These are phyloP conservation scores for Cercopithecus mona DNA, from an alignment of 2,113 vertebrate species.

Conservation along the genomic window DNA sequence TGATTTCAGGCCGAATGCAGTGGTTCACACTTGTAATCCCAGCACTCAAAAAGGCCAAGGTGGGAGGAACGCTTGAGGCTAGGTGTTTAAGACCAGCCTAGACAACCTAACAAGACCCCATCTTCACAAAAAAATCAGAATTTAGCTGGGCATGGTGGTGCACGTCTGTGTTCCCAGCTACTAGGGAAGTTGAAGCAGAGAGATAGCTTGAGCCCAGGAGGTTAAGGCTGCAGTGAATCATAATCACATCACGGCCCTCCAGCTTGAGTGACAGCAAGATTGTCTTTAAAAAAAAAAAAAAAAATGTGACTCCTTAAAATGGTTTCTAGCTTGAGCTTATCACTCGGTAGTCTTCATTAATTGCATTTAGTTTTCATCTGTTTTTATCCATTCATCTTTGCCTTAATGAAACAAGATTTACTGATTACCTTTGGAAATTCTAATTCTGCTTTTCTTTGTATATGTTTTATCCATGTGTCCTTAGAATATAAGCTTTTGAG, in stretches of 20 bases:
- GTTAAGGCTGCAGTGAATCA: background rate
- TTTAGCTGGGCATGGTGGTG: background rate
- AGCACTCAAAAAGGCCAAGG: background rate
- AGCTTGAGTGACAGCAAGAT: background rate
- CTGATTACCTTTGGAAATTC: background rate
- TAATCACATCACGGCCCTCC: background rate
- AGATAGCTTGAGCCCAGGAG: background rate
- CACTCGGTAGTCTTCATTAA: background rate
- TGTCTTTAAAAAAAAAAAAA: background rate
- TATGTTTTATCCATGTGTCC: background rate
- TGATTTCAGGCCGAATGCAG: background rate
- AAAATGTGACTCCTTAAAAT: background rate
- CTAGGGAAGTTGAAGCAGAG: background rate
- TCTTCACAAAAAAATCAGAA: background rate
- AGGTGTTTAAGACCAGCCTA: background rate
- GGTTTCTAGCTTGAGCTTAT: background rate
- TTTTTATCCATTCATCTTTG: background rate
- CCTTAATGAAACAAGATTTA: background rate
- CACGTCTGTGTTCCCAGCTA: background rate
- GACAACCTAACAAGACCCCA: background rate
- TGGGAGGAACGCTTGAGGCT: background rate
- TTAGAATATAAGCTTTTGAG: slow-evolving; percentile 1
- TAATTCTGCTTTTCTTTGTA: slow-evolving; percentile 13
- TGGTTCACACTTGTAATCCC: background rate
- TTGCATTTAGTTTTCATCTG: background rate